Base-by-base conservation (phyloP, 2,888 invertebrate genomes). In the Crocallis elinguaria region DNA sequence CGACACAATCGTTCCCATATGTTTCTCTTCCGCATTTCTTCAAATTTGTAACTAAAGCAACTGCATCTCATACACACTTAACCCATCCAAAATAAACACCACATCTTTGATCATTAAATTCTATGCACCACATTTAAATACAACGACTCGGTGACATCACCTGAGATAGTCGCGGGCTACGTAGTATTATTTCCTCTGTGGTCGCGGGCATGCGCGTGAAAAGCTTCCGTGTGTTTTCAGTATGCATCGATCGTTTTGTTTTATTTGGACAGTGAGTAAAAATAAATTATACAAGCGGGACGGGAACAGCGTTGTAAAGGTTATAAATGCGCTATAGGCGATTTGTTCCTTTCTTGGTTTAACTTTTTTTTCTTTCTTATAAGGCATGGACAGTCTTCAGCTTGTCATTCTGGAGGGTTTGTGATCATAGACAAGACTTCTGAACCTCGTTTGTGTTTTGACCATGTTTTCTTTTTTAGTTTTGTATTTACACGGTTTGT, bases 221-320 rank as follows among this genome's bases (percentile, higher is more conserved):
- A 8, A 8, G 2, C 12, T 8, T 21, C 21, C 5, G 8, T 16
- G 21, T 48, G 12, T 60, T 59, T 52, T 30, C 45, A 45, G 12
- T 1, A 23, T 16, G 2, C 11, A 16, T 41, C 39, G 13, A 46
- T 19, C 8, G 45, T 49, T 49, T 61, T 48, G 29, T 44, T 51
- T 51, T 8, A 33, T 14, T 39, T 23, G 17, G n/a, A 39, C 9
- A 19, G 27, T 25, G 45, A 6, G 39, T 52, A 52, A 46, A 52
- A 46, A 52, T 52, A 52, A 41, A 45, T 25, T 27, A n/a, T 29
- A 35, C 11, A 2, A 12, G n/a, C 13, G 44, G 45, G 36, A 23
- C 39, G 36, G 51, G 35, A 44, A 27, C 39, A 6, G 49, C 17
- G 27, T 43, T 13, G 25, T 49, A 43, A 38, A 38, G 25, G 17